Evolutionary conservation across 2,797 vertebrate genomes (phyloP), one percentile per base, ranked within the genome.

Genomic region (Knipowitschia caucasica): DNA sequence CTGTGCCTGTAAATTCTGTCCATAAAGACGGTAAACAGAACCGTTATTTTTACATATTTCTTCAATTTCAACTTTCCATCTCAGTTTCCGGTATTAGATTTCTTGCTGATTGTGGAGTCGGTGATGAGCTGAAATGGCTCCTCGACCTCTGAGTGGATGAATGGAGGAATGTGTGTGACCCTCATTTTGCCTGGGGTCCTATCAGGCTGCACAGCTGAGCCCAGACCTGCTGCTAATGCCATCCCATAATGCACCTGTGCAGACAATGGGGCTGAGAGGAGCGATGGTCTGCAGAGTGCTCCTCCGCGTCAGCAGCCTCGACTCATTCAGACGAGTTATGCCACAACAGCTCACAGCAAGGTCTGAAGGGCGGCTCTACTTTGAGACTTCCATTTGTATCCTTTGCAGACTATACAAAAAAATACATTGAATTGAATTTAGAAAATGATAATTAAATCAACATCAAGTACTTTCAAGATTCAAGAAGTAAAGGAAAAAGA

Each of bases 301-400:
- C 70, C 60, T 59, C 42, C 70, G 52, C 66, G 72, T 80, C 83
- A 78, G 83, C 67, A 66, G 54, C 77, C 82, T 84, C 76, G 73
- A 83, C 77, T 79, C 62, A 75, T 71, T 81, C 73, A 73, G 70
- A 81, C n/a, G 81, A 31, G n/a, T n/a, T n/a, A n/a, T n/a, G n/a
- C n/a, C n/a, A n/a, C n/a, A n/a, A n/a, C n/a, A n/a, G n/a, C n/a
- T n/a, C n/a, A n/a, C n/a, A n/a, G n/a, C n/a, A n/a, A n/a, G n/a
- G n/a, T n/a, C n/a, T n/a, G n/a, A n/a, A n/a, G n/a, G n/a, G n/a
- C n/a, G n/a, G n/a, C n/a, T n/a, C n/a, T n/a, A n/a, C n/a, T n/a
- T n/a, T n/a, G n/a, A n/a, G n/a, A n/a, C n/a, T n/a, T n/a, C n/a
- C n/a, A n/a, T n/a, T n/a, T n/a, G n/a, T n/a, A n/a, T n/a, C n/a